Evolutionary conservation across 2,797 vertebrate genomes (phyloP).

Genomic region (Phyllotis vaccarum): DNA sequence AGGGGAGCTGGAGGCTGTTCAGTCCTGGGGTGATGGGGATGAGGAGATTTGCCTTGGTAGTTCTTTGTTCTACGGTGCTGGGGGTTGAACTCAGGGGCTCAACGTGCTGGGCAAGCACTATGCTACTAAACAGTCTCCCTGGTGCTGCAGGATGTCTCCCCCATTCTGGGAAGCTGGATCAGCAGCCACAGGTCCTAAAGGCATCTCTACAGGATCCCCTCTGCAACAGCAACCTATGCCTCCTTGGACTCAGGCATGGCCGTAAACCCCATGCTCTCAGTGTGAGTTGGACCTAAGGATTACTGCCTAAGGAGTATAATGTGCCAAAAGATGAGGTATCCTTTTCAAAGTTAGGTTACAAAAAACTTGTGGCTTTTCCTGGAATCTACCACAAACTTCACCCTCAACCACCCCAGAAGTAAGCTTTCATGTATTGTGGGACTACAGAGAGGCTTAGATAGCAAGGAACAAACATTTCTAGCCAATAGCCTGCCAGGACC

Average conservation of each 20-base stretch:
- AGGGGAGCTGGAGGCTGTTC: background rate
- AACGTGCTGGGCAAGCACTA: background rate
- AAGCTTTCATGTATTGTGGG: background rate
- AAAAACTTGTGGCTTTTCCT: constrained; percentile 16
- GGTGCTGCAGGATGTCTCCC: background rate
- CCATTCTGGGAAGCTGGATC: background rate
- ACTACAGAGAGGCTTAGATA: background rate
- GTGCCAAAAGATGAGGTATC: background rate
- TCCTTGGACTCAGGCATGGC: background rate
- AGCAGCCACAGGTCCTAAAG: background rate
- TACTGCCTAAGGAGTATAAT: constrained; percentile 21
- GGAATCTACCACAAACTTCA: background rate
- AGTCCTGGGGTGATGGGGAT: background rate
- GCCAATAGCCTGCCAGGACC: background rate
- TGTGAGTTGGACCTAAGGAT: background rate
- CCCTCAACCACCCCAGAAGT: background rate
- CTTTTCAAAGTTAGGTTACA: background rate
- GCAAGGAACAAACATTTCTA: background rate
- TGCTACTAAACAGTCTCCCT: background rate
- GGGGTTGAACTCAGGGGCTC: background rate
- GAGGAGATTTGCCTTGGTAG: background rate
- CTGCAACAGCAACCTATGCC: background rate
- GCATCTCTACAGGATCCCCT: background rate
- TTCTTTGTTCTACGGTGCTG: background rate
- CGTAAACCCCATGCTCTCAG: background rate